These are phyloP conservation scores for Pao palembangensis DNA, from an alignment of 2,113 vertebrate genomes.

Conservation along the genomic window DNA sequence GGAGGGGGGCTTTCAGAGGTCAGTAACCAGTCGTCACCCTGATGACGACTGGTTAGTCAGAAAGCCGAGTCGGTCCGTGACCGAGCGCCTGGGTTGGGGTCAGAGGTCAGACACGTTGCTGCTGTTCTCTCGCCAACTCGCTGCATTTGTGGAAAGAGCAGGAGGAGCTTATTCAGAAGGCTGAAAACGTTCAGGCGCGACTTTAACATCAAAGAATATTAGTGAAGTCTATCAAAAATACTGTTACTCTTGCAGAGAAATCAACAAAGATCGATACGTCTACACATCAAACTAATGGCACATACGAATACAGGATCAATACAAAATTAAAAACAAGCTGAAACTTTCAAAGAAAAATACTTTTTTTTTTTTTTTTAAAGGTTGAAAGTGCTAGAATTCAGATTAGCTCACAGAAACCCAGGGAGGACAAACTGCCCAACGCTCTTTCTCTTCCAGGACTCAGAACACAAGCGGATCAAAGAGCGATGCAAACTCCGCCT, in stretches of 20 bases:
- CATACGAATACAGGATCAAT: slow-evolving; percentile 77
- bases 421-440: slow-evolving; percentile 79
- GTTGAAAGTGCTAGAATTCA: slow-evolving; percentile 85
- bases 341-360: slow-evolving; percentile 72
- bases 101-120: slow-evolving; percentile 17
- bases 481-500: slow-evolving; percentile 58
- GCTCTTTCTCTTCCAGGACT: slow-evolving; percentile 31
- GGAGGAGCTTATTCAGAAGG: slow-evolving; percentile 33
- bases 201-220: slow-evolving; percentile 57
- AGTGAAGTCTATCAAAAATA: slow-evolving; percentile 79
- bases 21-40: too few relatives aligned
- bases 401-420: slow-evolving; percentile 81
- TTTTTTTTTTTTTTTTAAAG: slow-evolving; percentile 75
- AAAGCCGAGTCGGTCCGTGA: too few relatives aligned
- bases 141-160: too few relatives aligned
- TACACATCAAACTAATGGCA: slow-evolving; percentile 80
- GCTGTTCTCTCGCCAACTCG: slow-evolving; percentile 19
- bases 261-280: slow-evolving; percentile 73
- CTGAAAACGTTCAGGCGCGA: slow-evolving; percentile 18
- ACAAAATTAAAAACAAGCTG: slow-evolving; percentile 78
- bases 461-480: slow-evolving; percentile 44
- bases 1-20: neutral
- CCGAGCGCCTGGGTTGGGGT: too few relatives aligned
- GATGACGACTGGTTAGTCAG: too few relatives aligned
- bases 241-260: slow-evolving; percentile 78